Evolutionary conservation across 2,113 vertebrate genomes (phyloP).

Genomic region (Podilymbus podiceps): DNA sequence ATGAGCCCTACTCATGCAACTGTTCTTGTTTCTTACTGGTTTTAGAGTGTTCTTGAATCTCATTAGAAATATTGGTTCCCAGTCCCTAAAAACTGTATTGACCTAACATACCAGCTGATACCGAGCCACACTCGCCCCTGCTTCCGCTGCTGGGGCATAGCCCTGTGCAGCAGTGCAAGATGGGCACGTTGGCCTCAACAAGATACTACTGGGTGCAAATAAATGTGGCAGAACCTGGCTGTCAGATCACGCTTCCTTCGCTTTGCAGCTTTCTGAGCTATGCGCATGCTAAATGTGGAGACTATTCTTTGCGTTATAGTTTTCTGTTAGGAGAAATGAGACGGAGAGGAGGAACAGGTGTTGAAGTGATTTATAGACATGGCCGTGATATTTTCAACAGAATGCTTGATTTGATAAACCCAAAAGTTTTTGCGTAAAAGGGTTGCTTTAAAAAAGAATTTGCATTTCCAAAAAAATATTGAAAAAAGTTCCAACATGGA

Average conservation of each 20-base stretch:
- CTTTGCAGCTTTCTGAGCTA: background rate
- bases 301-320: background rate
- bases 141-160: background rate
- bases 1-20: background rate
- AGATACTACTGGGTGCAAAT: background rate
- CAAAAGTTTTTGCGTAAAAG: background rate
- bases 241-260: background rate
- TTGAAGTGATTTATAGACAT: background rate
- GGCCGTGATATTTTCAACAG: background rate
- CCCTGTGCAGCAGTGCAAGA: background rate
- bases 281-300: background rate
- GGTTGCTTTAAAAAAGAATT: background rate
- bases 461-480: background rate
- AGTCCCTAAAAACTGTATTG: background rate
- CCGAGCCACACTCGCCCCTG: background rate
- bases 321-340: background rate
- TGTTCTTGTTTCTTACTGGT: background rate
- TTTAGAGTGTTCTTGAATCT: background rate
- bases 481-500: accelerated
- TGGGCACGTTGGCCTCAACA: background rate
- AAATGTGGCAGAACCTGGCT: background rate
- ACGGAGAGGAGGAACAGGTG: background rate
- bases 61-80: background rate
- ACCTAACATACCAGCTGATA: background rate
- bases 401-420: background rate